Conservation (phyloP, 2,113 vertebrate genomes). For the Pipa parva region DNA sequence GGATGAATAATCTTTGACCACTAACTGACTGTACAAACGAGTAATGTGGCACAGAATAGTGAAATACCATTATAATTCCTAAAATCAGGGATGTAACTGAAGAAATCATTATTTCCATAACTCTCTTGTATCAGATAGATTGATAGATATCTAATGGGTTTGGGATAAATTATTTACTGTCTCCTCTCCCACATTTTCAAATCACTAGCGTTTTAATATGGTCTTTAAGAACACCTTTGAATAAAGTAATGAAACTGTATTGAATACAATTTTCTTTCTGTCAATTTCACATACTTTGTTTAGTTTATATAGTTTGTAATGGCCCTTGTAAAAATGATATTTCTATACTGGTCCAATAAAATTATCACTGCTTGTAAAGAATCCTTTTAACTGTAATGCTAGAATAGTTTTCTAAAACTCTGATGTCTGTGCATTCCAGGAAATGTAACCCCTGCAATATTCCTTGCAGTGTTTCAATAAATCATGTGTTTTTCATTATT, state of each 20-base stretch:
- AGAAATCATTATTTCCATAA: no score
- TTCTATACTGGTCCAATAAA: neutral
- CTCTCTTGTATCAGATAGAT: neutral
- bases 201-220: neutral
- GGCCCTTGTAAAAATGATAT: neutral
- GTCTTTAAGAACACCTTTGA: neutral
- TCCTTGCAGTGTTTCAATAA: conserved; percentile 7
- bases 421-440: neutral
- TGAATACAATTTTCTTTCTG: neutral
- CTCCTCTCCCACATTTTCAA: neutral
- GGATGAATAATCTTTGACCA: no score
- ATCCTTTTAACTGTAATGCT: no score
- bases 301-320: neutral
- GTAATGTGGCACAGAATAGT: no score
- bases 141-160: no score
- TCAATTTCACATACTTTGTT: neutral
- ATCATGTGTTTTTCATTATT: conserved; percentile 13
- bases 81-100: no score
- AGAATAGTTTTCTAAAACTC: neutral
- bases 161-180: no score
- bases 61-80: no score
- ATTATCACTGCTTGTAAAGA: conserved; percentile 6
- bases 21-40: no score
- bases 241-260: neutral
- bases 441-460: neutral